Evolutionary conservation across 2,113 vertebrate genomes (phyloP).

Genomic region (Peromyscus maniculatus): DNA sequence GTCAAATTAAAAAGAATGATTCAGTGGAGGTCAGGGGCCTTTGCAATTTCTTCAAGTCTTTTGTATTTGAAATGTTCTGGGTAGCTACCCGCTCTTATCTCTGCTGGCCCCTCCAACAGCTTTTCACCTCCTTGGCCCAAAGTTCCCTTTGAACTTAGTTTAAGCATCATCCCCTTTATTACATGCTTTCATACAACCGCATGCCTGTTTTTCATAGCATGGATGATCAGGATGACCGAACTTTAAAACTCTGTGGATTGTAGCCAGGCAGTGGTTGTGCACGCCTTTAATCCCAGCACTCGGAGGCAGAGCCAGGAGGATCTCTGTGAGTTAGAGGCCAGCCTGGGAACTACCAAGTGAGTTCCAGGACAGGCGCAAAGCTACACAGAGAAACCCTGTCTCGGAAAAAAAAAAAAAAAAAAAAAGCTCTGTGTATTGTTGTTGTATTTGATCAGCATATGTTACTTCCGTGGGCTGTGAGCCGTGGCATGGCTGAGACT

Average conservation of each 20-base stretch:
- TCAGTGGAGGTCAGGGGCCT: not conserved
- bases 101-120: not conserved
- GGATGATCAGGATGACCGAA: no score
- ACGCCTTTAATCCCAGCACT: no score
- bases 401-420: no score
- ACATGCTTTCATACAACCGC: not conserved
- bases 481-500: not conserved
- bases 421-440: not conserved
- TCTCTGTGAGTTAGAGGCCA: no score
- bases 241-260: not conserved
- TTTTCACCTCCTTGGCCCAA: not conserved
- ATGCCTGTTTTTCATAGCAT: not conserved
- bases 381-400: no score
- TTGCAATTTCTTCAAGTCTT: slow-evolving; percentile 13
- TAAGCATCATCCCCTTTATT: not conserved
- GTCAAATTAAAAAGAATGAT: not conserved
- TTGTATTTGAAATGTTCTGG: not conserved
- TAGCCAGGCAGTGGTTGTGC: not conserved
- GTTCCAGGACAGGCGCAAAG: no score
- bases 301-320: no score
- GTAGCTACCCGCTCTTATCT: not conserved
- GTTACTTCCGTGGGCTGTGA: not conserved
- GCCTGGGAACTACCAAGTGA: no score
- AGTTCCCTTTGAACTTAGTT: not conserved
- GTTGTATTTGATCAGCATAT: not conserved